Evolutionary conservation across 2,888 invertebrate genomes (phyloP).

Genomic region (Pseudeuparius sepicola): DNA sequence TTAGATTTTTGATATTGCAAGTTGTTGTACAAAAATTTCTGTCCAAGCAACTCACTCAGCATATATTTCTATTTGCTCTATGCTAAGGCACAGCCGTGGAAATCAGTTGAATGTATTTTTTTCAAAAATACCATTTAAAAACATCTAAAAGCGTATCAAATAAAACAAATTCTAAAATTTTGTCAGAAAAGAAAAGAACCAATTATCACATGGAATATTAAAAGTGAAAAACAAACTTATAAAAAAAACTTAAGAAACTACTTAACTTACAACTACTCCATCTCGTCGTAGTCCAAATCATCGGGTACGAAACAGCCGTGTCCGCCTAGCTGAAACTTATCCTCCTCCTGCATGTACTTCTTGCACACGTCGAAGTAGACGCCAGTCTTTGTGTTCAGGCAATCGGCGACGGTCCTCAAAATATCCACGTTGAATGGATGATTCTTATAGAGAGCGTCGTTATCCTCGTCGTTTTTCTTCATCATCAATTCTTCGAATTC

Average conservation of each 20-base stretch:
- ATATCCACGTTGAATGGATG: conserved; percentile 19
- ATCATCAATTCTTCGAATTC: conserved; percentile 14
- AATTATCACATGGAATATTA: too few relatives aligned
- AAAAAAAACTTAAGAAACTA: not conserved
- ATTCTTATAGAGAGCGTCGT: conserved; percentile 13
- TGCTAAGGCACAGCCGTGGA: too few relatives aligned
- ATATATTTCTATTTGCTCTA: too few relatives aligned
- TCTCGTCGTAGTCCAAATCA: conserved; percentile 11
- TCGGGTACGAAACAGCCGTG: conserved; percentile 14
- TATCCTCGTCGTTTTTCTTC: conserved; percentile 13
- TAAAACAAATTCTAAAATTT: too few relatives aligned
- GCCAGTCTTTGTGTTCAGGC: conserved; percentile 13
- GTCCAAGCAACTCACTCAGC: too few relatives aligned
- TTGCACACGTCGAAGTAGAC: conserved; percentile 15
- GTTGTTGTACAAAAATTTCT: too few relatives aligned
- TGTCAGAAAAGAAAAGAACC: too few relatives aligned
- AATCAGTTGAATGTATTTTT: too few relatives aligned
- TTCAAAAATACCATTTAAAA: too few relatives aligned
- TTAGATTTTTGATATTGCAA: too few relatives aligned
- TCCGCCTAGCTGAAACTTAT: conserved; percentile 8
- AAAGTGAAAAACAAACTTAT: not conserved
- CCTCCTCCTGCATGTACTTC: conserved; percentile 5
- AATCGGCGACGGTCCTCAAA: conserved; percentile 12
- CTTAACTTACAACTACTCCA: conserved; percentile 10
- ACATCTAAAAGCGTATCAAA: too few relatives aligned